These are phyloP conservation scores for Chouioia cunea DNA, from an alignment of 2,888 invertebrate genomes.

Conservation along the genomic window DNA sequence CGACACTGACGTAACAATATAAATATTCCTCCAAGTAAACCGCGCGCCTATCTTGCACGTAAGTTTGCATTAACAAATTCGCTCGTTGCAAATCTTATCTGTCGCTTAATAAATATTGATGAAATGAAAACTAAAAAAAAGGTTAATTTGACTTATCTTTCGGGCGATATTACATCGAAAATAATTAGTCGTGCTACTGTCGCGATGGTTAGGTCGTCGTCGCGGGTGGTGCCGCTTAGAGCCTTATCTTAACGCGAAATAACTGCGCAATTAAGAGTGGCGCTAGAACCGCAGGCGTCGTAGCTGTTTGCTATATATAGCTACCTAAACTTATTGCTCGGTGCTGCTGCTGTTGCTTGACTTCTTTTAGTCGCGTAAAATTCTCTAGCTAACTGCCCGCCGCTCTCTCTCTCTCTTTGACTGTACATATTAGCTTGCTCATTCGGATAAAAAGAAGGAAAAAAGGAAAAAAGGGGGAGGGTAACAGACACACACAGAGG, in stretches of 20 bases:
- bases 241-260: slow-evolving; percentile 61
- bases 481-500: neutral
- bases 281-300: slow-evolving; percentile 18
- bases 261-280: slow-evolving; percentile 59
- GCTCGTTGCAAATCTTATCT: slow-evolving; percentile 63
- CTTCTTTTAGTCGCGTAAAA: slow-evolving; percentile 2
- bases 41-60: slow-evolving; percentile 22
- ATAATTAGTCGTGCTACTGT: slow-evolving; percentile 50
- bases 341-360: neutral
- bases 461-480: neutral
- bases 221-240: neutral
- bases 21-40: slow-evolving; percentile 57
- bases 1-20: slow-evolving; percentile 63
- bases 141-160: slow-evolving; percentile 60
- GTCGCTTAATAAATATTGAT: slow-evolving; percentile 64
- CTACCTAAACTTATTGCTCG: slow-evolving; percentile 24
- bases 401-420: no score
- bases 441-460: no score
- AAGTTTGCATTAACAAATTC: slow-evolving; percentile 62
- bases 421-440: no score
- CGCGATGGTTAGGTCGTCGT: slow-evolving; percentile 3
- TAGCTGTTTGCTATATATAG: no score
- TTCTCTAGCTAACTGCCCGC: slow-evolving; percentile 8
- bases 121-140: no score
- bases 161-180: slow-evolving; percentile 56